phyloP scores from a whole-genome alignment of 2,797 vertebrate species.

The Silurus aristotelis region DNA sequence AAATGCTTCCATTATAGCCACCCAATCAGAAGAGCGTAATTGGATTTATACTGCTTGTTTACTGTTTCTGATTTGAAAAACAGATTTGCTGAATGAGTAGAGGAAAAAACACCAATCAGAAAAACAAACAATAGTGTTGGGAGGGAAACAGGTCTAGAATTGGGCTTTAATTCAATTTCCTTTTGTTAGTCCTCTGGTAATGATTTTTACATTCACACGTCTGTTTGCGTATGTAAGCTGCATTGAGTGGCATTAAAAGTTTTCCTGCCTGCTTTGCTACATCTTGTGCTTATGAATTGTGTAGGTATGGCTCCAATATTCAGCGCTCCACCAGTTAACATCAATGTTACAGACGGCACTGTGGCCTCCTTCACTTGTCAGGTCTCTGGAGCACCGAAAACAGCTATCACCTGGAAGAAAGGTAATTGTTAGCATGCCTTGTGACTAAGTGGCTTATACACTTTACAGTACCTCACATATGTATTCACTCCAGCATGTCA shows the following conservation, averaged over 20 bases:
- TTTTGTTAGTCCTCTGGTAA: conserved; percentile 47
- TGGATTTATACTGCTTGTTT: conserved; percentile 51
- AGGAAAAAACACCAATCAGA: conserved; percentile 12
- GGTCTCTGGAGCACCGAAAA: conserved; percentile 88
- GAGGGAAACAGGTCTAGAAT: conserved; percentile 44
- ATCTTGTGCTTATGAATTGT: conserved; percentile 20
- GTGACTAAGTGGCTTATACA: neutral
- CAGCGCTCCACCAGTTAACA: conserved; percentile 73
- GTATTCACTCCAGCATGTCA: neutral
- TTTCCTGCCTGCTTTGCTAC: conserved; percentile 32
- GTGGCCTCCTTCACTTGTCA: conserved; percentile 82
- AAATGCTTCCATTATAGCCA: conserved; percentile 38
- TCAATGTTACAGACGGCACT: conserved; percentile 85
- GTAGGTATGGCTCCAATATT: conserved; percentile 85
- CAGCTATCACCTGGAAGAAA: conserved; percentile 90
- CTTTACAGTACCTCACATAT: neutral
- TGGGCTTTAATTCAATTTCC: conserved; percentile 58
- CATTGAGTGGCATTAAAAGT: conserved; percentile 21
- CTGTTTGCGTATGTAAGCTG: conserved; percentile 34
- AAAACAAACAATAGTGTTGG: conserved; percentile 33
- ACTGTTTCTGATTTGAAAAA: conserved; percentile 41
- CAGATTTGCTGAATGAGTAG: conserved; percentile 36
- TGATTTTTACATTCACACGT: conserved; percentile 48
- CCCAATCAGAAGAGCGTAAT: conserved; percentile 50
- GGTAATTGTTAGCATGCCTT: conserved; percentile 67